phyloP scores from a whole-genome alignment of 2,113 vertebrate species.

The Lampris megalopsis region DNA sequence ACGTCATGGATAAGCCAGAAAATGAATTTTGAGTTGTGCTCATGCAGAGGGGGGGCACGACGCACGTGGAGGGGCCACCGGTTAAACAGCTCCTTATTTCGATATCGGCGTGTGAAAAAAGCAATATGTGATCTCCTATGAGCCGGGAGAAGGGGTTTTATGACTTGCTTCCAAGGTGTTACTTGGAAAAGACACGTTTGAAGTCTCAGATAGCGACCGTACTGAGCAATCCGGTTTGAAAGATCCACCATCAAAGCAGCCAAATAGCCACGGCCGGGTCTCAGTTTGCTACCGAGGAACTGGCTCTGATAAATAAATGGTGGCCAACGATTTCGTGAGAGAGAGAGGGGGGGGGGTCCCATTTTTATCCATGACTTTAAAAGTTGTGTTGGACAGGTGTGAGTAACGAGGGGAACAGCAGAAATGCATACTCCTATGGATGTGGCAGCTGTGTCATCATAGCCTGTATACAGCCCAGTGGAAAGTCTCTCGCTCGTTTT shows the following conservation, averaged over 20 bases:
- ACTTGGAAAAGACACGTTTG: slow-evolving; percentile 47
- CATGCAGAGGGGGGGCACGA: background rate
- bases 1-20: background rate
- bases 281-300: background rate
- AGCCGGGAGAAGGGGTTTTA: slow-evolving; percentile 43
- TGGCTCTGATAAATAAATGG: background rate
- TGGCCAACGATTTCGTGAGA: no score
- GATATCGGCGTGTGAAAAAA: slow-evolving; percentile 61
- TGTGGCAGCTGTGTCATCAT: no score
- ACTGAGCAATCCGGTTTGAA: background rate
- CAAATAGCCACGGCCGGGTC: slow-evolving; percentile 25
- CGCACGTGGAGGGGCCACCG: slow-evolving; percentile 43
- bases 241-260: slow-evolving; percentile 29
- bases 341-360: no score
- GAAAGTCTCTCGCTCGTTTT: background rate
- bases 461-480: no score
- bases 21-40: background rate
- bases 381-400: no score
- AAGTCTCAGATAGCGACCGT: slow-evolving; percentile 55
- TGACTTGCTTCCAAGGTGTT: slow-evolving; percentile 47
- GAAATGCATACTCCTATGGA: no score
- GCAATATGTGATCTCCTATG: slow-evolving; percentile 23
- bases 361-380: no score
- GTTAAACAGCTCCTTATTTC: slow-evolving; percentile 39
- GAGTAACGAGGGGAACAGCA: no score